These are phyloP conservation scores for Poecile montanus DNA, from an alignment of 2,797 vertebrate genomes.

Conservation along the genomic window DNA sequence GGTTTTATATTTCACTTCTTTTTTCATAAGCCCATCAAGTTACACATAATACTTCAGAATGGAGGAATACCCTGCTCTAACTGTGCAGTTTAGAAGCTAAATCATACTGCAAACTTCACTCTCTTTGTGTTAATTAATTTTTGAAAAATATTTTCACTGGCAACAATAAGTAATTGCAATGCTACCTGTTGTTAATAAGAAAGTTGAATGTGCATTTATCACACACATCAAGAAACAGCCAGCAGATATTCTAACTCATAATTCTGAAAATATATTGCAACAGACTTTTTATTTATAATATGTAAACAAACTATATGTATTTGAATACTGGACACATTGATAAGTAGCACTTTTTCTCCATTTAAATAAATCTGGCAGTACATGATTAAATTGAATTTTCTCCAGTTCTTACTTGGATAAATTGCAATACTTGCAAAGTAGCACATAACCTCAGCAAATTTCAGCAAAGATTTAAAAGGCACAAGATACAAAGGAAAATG, in stretches of 20 bases:
- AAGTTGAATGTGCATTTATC: background rate
- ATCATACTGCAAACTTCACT: background rate
- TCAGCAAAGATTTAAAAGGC: background rate
- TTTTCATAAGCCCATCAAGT: background rate
- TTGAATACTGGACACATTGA: background rate
- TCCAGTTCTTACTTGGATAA: background rate
- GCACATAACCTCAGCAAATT: background rate
- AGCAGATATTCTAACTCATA: background rate
- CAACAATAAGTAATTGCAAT: background rate
- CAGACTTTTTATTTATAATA: background rate
- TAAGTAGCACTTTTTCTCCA: background rate
- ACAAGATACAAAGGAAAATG: background rate
- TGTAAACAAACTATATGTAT: background rate
- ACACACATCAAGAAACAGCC: background rate
- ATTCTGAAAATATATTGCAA: background rate
- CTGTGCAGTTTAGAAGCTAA: background rate
- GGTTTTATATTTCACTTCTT: background rate
- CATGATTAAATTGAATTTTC: background rate
- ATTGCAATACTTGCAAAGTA: slow-evolving; percentile 13
- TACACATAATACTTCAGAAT: background rate
- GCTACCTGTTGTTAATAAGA: background rate
- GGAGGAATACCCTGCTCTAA: background rate
- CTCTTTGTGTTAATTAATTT: background rate
- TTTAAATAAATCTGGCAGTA: slow-evolving; percentile 23
- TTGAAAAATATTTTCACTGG: background rate